These are phyloP conservation scores for Peromyscus melanophrys DNA, from an alignment of 2,797 vertebrate species.

Conservation along the genomic window DNA sequence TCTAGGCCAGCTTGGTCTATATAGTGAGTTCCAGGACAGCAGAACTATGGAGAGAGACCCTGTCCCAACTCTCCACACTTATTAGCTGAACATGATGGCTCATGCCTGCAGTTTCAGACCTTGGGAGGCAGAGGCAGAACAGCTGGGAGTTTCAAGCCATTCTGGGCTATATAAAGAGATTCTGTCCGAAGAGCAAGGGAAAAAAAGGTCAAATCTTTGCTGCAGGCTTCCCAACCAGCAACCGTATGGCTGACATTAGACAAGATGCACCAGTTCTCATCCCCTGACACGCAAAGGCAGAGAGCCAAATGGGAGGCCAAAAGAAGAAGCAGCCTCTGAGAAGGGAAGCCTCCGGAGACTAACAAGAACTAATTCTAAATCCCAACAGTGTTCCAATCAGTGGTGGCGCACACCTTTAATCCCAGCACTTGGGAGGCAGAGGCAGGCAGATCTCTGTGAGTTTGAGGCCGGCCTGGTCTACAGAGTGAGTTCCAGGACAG, in stretches of 20 bases:
- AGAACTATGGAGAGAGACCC: background rate
- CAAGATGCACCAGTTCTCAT: background rate
- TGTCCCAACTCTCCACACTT: no score
- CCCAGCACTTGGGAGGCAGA: no score
- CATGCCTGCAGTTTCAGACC: background rate
- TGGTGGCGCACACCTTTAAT: background rate
- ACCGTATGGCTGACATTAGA: background rate
- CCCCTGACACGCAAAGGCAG: background rate
- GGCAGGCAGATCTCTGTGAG: no score
- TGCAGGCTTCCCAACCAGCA: background rate
- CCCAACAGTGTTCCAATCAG: no score
- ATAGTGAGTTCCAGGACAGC: no score
- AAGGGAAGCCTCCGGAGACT: background rate
- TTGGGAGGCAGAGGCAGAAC: background rate
- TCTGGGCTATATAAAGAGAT: background rate
- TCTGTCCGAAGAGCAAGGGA: background rate
- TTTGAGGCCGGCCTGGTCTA: no score
- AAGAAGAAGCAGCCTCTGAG: background rate
- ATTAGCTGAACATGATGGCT: no score
- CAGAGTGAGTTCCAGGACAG: no score
- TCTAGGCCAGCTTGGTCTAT: no score
- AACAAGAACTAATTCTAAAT: background rate
- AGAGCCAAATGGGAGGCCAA: background rate
- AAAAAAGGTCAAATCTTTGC: constrained; percentile 10
- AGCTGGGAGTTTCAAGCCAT: background rate